These are phyloP conservation scores for Subanguina moxae DNA, from an alignment of 1,140 invertebrate genomes.

Conservation along the genomic window DNA sequence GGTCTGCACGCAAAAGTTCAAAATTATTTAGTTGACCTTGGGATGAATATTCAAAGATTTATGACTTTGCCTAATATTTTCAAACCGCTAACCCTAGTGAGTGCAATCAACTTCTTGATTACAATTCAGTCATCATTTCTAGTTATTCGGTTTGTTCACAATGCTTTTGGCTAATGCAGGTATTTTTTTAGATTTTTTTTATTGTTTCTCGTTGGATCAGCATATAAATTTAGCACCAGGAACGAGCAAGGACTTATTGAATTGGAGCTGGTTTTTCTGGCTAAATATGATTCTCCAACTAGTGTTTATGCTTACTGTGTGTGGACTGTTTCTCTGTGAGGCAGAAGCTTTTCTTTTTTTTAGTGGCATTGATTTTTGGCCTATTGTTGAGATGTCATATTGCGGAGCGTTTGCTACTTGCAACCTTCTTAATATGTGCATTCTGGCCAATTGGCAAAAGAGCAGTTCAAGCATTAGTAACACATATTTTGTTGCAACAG, in stretches of 20 bases:
- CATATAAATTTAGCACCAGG: neutral
- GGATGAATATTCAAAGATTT: constrained; percentile 28
- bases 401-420: constrained; percentile 32
- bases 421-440: constrained; percentile 31
- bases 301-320: constrained; percentile 30
- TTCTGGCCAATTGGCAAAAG: constrained; percentile 35
- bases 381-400: constrained; percentile 43
- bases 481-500: constrained; percentile 36
- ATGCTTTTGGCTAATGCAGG: constrained; percentile 24
- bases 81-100: constrained; percentile 28
- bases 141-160: constrained; percentile 21
- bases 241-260: neutral
- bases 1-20: no score
- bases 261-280: constrained; percentile 45
- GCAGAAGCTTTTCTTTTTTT: constrained; percentile 18
- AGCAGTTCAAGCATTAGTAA: constrained; percentile 1
- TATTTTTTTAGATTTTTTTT: neutral
- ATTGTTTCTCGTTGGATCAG: no score
- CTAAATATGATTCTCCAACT: constrained; percentile 39
- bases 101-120: neutral
- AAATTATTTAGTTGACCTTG: neutral
- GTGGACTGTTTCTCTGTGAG: constrained; percentile 38
- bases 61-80: constrained; percentile 23
- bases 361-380: constrained; percentile 32
- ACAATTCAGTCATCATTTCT: neutral